These are phyloP conservation scores for Ornithoptera priamus DNA, from an alignment of 2,888 invertebrate genomes.

Conservation along the genomic window DNA sequence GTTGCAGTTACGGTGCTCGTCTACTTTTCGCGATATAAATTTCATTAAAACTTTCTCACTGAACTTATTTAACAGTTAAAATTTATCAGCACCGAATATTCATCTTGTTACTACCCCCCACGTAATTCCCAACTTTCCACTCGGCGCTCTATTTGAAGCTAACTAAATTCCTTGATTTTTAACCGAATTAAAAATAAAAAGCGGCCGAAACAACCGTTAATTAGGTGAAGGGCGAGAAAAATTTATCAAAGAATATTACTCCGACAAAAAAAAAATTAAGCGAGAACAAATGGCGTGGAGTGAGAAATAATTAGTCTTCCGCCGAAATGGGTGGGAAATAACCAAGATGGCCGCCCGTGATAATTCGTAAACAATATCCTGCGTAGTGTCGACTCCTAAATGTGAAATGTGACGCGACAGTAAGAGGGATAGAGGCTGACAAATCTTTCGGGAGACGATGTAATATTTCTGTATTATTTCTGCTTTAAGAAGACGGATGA, in stretches of 20 bases:
- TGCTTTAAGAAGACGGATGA: slow-evolving; percentile 27
- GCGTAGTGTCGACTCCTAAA: slow-evolving; percentile 25
- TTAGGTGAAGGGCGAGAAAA: slow-evolving; percentile 26
- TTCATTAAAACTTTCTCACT: background rate
- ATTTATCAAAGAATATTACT: slow-evolving; percentile 32
- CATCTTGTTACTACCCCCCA: background rate
- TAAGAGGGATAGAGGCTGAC: slow-evolving; percentile 27
- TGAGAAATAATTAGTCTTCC: slow-evolving; percentile 56
- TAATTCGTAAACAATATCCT: slow-evolving; percentile 30
- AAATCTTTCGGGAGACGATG: slow-evolving; percentile 28
- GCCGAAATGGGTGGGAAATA: slow-evolving; percentile 19
- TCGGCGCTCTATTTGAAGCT: slow-evolving; percentile 11
- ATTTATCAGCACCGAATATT: slow-evolving; percentile 6
- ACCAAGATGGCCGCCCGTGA: slow-evolving; percentile 27
- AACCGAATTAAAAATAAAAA: slow-evolving; percentile 16
- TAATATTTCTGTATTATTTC: slow-evolving; percentile 30
- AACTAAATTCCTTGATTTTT: slow-evolving; percentile 16
- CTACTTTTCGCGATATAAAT: background rate
- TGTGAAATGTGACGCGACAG: slow-evolving; percentile 27
- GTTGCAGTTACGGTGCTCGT: background rate
- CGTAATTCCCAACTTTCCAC: slow-evolving; percentile 5
- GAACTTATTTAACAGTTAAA: background rate
- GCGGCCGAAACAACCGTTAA: slow-evolving; percentile 19
- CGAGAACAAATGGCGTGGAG: slow-evolving; percentile 49
- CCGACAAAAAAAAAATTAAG: slow-evolving; percentile 32